Evolutionary conservation across 2,888 invertebrate species (phyloP).

Genomic region (Isoperla grammatica): DNA sequence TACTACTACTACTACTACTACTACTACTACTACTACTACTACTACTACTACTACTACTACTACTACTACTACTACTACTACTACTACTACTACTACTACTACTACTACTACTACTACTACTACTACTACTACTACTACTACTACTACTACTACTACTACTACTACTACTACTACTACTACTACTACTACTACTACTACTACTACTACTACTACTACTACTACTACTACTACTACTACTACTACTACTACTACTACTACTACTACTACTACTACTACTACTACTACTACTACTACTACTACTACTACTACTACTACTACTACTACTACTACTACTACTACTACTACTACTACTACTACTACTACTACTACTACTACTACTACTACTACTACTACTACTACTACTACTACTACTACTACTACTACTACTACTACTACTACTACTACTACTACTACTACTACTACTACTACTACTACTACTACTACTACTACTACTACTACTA

Average conservation of each 20-base stretch:
- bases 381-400: neutral
- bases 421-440: neutral
- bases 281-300: conserved; percentile 12
- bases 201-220: conserved; percentile 12
- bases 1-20: conserved; percentile 12
- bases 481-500: conserved; percentile 12
- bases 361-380: conserved; percentile 12
- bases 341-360: conserved; percentile 12
- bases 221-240: conserved; percentile 12
- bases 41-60: conserved; percentile 12
- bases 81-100: conserved; percentile 12
- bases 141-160: conserved; percentile 12
- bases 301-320: conserved; percentile 12
- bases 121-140: conserved; percentile 12
- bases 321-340: conserved; percentile 12
- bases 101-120: conserved; percentile 12
- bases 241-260: conserved; percentile 12
- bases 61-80: conserved; percentile 12
- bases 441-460: conserved; percentile 6
- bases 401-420: neutral
- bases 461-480: conserved; percentile 12
- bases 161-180: conserved; percentile 12
- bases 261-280: conserved; percentile 12
- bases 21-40: conserved; percentile 12
- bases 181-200: conserved; percentile 12